phyloP scores from a whole-genome alignment of 2,113 vertebrate genomes.

The Dicrurus megarhynchus region DNA sequence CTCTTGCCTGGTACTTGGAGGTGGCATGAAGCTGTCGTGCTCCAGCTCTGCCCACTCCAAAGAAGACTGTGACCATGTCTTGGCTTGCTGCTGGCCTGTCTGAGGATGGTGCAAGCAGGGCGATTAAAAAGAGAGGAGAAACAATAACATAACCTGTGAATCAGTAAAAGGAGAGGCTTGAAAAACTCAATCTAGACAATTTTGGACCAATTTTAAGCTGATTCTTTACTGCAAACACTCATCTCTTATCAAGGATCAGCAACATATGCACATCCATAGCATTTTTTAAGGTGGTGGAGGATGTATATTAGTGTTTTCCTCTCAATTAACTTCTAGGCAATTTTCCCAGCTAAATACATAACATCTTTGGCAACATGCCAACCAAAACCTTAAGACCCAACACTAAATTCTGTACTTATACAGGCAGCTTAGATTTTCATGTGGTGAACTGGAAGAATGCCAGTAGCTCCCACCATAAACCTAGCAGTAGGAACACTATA shows the following conservation, averaged over 20 bases:
- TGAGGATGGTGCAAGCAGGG: not conserved
- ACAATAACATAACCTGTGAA: not conserved
- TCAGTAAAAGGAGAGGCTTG: not conserved
- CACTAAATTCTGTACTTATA: slow-evolving; percentile 78
- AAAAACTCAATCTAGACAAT: not conserved
- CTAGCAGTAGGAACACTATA: slow-evolving; percentile 73
- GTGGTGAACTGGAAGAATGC: slow-evolving; percentile 77
- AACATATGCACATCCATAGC: slow-evolving; percentile 68
- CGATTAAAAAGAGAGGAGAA: not conserved
- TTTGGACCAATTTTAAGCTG: slow-evolving; percentile 1
- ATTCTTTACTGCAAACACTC: slow-evolving; percentile 49
- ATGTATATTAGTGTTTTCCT: slow-evolving; percentile 86
- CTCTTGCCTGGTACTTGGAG: not conserved
- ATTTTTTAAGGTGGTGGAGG: slow-evolving; percentile 62
- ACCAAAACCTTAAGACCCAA: slow-evolving; percentile 81
- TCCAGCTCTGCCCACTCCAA: not conserved
- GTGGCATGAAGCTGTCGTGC: fast-evolving
- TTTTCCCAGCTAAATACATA: slow-evolving; percentile 87
- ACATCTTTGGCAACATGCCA: slow-evolving; percentile 80
- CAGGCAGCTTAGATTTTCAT: slow-evolving; percentile 82
- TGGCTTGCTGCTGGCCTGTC: not conserved
- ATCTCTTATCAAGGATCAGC: slow-evolving; percentile 73
- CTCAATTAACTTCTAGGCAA: slow-evolving; percentile 87
- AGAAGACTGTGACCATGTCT: fast-evolving
- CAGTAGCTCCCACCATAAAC: slow-evolving; percentile 78